These are phyloP conservation scores for Yponomeuta sedellus DNA, from an alignment of 2,888 invertebrate species.

Conservation along the genomic window DNA sequence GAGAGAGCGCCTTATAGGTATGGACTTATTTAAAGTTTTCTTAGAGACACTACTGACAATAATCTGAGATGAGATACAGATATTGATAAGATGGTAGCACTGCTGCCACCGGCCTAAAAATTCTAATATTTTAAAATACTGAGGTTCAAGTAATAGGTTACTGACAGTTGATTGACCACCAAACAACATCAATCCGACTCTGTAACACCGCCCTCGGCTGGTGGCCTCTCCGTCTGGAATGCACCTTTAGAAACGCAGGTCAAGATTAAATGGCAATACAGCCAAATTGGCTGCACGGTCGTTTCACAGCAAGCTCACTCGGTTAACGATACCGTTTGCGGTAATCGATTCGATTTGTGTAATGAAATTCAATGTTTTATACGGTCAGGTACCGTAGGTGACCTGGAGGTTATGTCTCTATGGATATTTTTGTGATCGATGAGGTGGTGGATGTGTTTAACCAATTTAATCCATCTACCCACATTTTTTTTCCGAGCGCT, in stretches of 20 bases:
- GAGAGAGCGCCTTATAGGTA: too few species aligned
- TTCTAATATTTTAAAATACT: too few species aligned
- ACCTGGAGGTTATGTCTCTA: not conserved
- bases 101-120: too few species aligned
- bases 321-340: not conserved
- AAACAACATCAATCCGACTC: not conserved
- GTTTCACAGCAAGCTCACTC: not conserved
- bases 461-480: not conserved
- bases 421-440: not conserved
- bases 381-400: constrained; percentile 1
- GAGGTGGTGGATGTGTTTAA: not conserved
- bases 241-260: not conserved
- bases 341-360: constrained; percentile 1
- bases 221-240: not conserved
- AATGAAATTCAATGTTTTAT: constrained; percentile 5
- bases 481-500: too few species aligned
- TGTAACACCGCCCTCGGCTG: not conserved
- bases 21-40: too few species aligned
- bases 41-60: too few species aligned
- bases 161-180: not conserved
- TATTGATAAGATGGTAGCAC: too few species aligned
- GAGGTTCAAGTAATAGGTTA: not conserved
- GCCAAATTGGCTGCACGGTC: not conserved
- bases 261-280: not conserved
- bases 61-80: too few species aligned